Evolutionary conservation across 2,888 invertebrate genomes (phyloP).

Genomic region (Scaptodrosophila latifasciaeformis): DNA sequence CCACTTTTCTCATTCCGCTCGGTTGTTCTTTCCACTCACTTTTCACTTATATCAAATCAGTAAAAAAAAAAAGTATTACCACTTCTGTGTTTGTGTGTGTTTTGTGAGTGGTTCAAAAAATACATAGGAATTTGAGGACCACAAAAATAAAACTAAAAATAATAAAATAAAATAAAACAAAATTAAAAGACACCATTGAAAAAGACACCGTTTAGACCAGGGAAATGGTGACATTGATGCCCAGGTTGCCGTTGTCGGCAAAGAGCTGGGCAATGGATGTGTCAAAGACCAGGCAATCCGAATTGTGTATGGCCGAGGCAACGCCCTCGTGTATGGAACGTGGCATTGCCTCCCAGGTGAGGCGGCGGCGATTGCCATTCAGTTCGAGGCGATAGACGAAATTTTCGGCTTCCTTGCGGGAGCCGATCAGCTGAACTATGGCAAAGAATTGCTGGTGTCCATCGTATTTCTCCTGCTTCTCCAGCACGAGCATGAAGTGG

Average conservation of each 20-base stretch:
- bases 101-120: too few species aligned
- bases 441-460: constrained; percentile 98
- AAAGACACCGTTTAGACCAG: constrained; percentile 79
- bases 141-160: constrained; percentile 6
- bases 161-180: constrained; percentile 14
- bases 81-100: too few species aligned
- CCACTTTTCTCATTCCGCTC: too few species aligned
- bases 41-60: not conserved
- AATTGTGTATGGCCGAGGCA: constrained; percentile 96
- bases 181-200: constrained; percentile 17
- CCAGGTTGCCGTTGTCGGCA: constrained; percentile 99
- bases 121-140: not conserved
- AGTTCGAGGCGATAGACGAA: constrained; percentile 98
- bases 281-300: constrained; percentile 99
- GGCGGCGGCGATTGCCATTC: constrained; percentile 93
- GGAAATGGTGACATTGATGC: constrained; percentile 99
- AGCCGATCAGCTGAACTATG: constrained; percentile 98
- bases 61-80: constrained; percentile 25
- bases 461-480: constrained; percentile 98
- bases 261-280: constrained; percentile 98
- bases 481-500: constrained; percentile 99
- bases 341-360: constrained; percentile 99
- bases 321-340: constrained; percentile 99
- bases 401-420: constrained; percentile 98
- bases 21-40: too few species aligned